phyloP scores from a whole-genome alignment of 2,113 vertebrate genomes.

The Myotis yumanensis region DNA sequence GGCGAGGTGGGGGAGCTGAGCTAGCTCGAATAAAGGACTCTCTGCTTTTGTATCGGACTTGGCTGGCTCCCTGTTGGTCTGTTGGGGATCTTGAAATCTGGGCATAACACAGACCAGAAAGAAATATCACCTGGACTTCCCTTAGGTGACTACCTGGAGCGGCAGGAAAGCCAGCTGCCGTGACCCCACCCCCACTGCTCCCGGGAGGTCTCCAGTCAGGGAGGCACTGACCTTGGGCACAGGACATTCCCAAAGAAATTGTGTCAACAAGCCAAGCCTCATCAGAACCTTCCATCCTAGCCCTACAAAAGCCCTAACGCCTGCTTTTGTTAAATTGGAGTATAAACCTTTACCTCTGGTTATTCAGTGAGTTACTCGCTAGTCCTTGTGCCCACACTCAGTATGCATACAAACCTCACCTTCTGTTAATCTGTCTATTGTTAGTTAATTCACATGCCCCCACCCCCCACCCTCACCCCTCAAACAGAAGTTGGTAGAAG shows the following conservation, averaged over 20 bases:
- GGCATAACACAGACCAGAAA: too few species aligned
- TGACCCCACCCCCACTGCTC: not conserved
- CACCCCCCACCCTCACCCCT: not conserved
- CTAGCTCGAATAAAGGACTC: too few species aligned
- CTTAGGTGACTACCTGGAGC: not conserved
- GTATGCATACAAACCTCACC: not conserved
- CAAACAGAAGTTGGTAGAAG: not conserved
- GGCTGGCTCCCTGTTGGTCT: too few species aligned
- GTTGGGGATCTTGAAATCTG: too few species aligned
- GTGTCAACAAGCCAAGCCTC: not conserved
- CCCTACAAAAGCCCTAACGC: not conserved
- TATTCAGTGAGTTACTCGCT: not conserved
- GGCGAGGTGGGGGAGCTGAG: too few species aligned
- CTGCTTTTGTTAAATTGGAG: not conserved
- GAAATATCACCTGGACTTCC: not conserved
- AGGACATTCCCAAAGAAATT: not conserved
- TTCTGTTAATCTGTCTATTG: not conserved
- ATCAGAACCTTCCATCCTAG: not conserved
- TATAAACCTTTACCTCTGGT: not conserved
- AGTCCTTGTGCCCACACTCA: not conserved
- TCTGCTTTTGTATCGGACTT: too few species aligned
- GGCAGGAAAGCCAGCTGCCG: not conserved
- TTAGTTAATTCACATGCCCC: not conserved
- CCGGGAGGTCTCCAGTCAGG: not conserved
- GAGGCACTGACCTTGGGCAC: not conserved